Conservation (phyloP, 2,797 vertebrate genomes). For the Menidia menidia region DNA sequence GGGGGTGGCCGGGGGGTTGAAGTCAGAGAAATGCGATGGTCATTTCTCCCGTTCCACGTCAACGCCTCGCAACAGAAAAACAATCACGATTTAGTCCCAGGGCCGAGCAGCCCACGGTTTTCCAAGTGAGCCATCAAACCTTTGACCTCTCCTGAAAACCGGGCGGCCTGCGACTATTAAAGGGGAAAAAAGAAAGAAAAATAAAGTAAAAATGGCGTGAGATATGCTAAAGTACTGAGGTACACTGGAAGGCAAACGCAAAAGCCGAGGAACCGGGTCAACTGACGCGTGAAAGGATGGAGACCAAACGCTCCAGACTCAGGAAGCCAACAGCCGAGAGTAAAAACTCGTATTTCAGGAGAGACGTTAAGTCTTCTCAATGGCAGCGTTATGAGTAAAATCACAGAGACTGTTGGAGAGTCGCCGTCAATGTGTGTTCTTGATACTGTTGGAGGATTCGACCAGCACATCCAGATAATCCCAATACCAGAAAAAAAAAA, state of each 20-base stretch:
- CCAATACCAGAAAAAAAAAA: background rate
- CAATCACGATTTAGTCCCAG: conserved; percentile 24
- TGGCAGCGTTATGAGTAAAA: conserved; percentile 34
- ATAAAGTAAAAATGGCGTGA: background rate
- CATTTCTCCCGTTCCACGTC: conserved; percentile 27
- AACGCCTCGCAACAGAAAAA: conserved; percentile 28
- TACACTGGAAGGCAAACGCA: background rate
- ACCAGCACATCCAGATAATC: conserved; percentile 32
- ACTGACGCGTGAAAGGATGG: background rate
- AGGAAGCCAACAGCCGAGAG: background rate
- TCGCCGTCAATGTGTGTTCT: too few relatives aligned
- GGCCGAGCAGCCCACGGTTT: conserved; percentile 4
- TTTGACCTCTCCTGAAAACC: conserved; percentile 1
- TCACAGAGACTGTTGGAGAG: conserved; percentile 9
- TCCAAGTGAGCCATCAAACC: conserved; percentile 15
- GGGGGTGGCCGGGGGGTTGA: background rate
- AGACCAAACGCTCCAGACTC: background rate
- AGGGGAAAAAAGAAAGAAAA: too few relatives aligned
- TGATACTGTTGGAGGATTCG: too few relatives aligned
- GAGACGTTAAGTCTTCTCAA: conserved; percentile 20
- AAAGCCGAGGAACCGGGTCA: background rate
- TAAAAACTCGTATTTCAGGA: conserved; percentile 19
- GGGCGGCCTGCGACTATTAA: background rate
- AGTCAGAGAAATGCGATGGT: conserved; percentile 18
- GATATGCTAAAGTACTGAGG: conserved; percentile 17